These are phyloP conservation scores for Scomber scombrus DNA, from an alignment of 2,113 vertebrate genomes.

Conservation along the genomic window DNA sequence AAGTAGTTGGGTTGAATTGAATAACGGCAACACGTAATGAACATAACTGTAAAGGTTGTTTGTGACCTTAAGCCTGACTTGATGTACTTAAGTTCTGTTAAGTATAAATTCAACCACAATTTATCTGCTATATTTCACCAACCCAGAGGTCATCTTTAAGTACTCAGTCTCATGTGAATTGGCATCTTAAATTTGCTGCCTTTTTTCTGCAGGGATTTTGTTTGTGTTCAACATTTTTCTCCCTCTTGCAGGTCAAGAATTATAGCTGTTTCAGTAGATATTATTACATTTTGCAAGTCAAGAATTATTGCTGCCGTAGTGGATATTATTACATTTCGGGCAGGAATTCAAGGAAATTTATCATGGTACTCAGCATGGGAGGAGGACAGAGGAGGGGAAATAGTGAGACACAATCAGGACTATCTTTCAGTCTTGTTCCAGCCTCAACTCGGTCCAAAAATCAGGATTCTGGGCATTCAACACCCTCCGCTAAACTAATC, in stretches of 20 bases:
- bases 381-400: not conserved
- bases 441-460: not conserved
- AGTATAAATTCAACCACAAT: too few species aligned
- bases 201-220: not conserved
- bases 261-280: constrained; percentile 17
- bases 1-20: too few species aligned
- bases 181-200: not conserved
- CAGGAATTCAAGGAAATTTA: constrained; percentile 8
- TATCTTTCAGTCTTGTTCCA: not conserved
- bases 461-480: not conserved
- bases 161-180: constrained; percentile 22
- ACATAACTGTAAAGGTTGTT: not conserved
- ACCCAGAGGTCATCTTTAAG: not conserved
- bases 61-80: constrained; percentile 2
- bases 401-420: not conserved
- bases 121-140: not conserved
- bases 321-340: constrained; percentile 18
- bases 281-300: constrained; percentile 20
- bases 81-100: not conserved
- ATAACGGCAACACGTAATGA: too few species aligned
- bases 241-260: constrained; percentile 20
- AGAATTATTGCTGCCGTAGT: constrained; percentile 14
- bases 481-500: constrained; percentile 74
- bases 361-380: not conserved
- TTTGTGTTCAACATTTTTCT: constrained; percentile 36